Evolutionary conservation across 2,113 vertebrate genomes (phyloP).

Genomic region (Dasypus novemcinctus): DNA sequence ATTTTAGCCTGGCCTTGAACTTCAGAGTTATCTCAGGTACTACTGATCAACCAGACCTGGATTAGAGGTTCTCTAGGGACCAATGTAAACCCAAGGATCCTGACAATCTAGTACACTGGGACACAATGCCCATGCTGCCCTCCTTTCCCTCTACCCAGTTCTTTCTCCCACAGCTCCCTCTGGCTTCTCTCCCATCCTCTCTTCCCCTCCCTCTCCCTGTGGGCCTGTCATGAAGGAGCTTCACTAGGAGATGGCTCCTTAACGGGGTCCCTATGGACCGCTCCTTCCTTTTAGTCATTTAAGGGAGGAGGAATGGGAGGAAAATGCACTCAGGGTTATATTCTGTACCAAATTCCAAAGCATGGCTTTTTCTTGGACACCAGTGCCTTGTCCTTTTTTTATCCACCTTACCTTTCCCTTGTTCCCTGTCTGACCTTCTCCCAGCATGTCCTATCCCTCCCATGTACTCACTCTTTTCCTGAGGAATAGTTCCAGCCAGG

Average conservation of each 20-base stretch:
- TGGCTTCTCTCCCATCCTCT: background rate
- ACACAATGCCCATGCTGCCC: rapidly evolving
- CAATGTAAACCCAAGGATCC: too few relatives aligned
- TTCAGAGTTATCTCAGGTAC: background rate
- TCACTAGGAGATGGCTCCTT: background rate
- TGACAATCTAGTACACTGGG: background rate
- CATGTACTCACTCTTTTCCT: slow-evolving; percentile 80
- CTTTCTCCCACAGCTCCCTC: background rate
- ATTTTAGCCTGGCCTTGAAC: background rate
- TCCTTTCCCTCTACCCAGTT: background rate
- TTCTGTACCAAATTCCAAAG: too few relatives aligned
- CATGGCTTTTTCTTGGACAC: background rate
- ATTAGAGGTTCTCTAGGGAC: background rate
- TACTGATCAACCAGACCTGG: background rate
- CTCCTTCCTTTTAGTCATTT: background rate
- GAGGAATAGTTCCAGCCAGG: slow-evolving; percentile 72
- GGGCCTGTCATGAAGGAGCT: background rate
- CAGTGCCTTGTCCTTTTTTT: too few relatives aligned
- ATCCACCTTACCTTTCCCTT: background rate
- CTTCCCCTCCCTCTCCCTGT: background rate
- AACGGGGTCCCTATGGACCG: background rate
- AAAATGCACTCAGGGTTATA: background rate
- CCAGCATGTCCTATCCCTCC: background rate
- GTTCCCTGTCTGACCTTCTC: too few relatives aligned
- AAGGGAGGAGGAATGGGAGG: background rate